Percentiles rank a stretch among this genome's conserved stretches.
phyloP scores from a whole-genome alignment of 2,113 vertebrate species.

The Vulpes lagopus region DNA sequence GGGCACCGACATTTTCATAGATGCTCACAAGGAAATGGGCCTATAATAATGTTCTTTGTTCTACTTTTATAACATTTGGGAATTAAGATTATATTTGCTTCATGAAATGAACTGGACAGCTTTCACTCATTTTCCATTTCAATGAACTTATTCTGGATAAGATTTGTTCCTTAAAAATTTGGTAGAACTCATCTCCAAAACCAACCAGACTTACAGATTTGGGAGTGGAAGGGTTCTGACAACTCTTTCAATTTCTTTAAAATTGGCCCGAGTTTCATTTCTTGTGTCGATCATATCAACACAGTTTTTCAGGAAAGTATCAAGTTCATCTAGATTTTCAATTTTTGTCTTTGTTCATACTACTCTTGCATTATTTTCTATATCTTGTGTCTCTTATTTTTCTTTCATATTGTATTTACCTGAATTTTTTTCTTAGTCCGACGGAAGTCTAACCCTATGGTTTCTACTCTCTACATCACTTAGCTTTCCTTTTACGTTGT shows the following conservation, averaged over 20 bases:
- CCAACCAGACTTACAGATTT: not conserved
- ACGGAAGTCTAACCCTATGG: not conserved
- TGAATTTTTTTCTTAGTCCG: not conserved
- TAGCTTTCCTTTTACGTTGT: not conserved
- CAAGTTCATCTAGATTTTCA: not conserved
- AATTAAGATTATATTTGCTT: not conserved
- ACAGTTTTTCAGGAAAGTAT: not conserved
- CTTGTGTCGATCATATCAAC: not conserved
- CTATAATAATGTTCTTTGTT: not conserved
- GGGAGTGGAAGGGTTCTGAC: not conserved
- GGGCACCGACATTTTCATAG: too few relatives aligned
- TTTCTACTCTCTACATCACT: not conserved
- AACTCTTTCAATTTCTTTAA: not conserved
- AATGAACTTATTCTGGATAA: not conserved
- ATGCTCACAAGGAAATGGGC: not conserved
- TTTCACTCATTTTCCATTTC: not conserved
- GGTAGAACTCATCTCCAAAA: not conserved
- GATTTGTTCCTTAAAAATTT: not conserved
- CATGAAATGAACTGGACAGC: not conserved
- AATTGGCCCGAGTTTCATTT: not conserved
- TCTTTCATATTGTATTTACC: not conserved
- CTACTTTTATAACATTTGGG: not conserved
- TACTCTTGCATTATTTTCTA: not conserved
- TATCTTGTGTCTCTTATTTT: not conserved
- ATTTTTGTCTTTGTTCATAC: not conserved